phyloP scores from a whole-genome alignment of 2,797 vertebrate species.

The Coendou prehensilis region DNA sequence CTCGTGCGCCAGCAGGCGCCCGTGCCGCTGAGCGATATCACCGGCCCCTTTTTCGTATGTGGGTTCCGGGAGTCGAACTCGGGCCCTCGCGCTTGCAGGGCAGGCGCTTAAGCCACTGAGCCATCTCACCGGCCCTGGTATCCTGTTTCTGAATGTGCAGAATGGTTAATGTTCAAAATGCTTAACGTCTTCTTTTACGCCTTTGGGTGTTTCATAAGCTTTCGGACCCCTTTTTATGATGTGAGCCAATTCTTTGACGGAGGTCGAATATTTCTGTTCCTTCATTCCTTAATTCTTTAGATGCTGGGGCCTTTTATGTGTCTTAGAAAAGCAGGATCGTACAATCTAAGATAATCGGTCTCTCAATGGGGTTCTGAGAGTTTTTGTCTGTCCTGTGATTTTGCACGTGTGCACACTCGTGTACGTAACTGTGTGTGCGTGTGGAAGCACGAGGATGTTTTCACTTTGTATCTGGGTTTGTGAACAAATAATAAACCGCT shows the following conservation, averaged over 20 bases:
- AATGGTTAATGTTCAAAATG: conserved; percentile 7
- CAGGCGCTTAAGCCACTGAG: too few species aligned
- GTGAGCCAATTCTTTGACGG: not conserved
- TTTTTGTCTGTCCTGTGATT: conserved; percentile 45
- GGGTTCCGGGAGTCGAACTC: too few species aligned
- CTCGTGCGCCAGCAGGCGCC: too few species aligned
- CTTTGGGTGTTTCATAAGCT: conserved; percentile 38
- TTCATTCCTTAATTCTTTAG: not conserved
- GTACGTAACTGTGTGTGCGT: not conserved
- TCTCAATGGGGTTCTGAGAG: not conserved
- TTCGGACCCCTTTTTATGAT: conserved; percentile 4
- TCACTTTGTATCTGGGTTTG: conserved; percentile 11
- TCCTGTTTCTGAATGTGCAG: conserved; percentile 44
- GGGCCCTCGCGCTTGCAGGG: too few species aligned
- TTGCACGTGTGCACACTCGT: not conserved
- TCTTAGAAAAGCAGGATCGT: conserved; percentile 28
- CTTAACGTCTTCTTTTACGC: not conserved
- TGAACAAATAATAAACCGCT: conserved; percentile 62
- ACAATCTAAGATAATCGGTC: not conserved
- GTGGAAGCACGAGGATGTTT: conserved; percentile 24
- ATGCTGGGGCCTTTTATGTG: not conserved
- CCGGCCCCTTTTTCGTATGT: too few species aligned
- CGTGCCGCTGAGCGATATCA: too few species aligned
- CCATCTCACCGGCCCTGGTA: too few species aligned
- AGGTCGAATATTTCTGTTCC: not conserved